Evolutionary conservation across 2,113 vertebrate species (phyloP), one percentile per base, ranked within the genome.

Genomic region (Procavia capensis): DNA sequence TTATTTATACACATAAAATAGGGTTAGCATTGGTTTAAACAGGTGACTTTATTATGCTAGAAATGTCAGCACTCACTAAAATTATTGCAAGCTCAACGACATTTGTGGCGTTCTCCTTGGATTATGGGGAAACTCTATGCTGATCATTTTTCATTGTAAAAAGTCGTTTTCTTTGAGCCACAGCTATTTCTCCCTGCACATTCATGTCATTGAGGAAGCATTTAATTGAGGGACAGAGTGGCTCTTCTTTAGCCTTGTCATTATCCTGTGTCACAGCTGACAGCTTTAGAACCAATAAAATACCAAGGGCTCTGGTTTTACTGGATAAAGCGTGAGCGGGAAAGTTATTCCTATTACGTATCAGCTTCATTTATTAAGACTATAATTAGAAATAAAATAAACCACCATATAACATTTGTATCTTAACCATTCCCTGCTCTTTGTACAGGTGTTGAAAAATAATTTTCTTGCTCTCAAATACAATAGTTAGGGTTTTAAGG

Each of bases 251-350:
- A 92, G 80, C 96, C 92, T 96, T 96, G 89, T 72, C 1, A 1
- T 95, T 94, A 78, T 94, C 97, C 86, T 90, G 17, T 83, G 95
- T 97, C 93, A 95, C 86, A 95, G 96, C 96, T 85, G 96, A 96
- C 95, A 96, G 96, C 96, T 96, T 96, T 96, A 96, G 86, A 95
- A 93, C 92, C 95, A 90, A 96, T 97, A 96, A 98, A 98, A 97
- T 96, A 76, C 54, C 76, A 90, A 95, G 97, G 86, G 47, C 94
- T 96, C 66, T 94, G 91, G 93, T 90, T 97, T 96, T 96, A 94
- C 94, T 94, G 95, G 96, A 64, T 50, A 54, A 84, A 91, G 83
- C 72, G 36, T n/a, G 94, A 93, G 85, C 79, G 86, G 88, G 95
- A 97, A 97, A 97, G 91, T 92, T 94, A 97, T 94, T 96, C 90